Conservation (phyloP, 2,888 invertebrate genomes). For the Neoitamus cyanurus region DNA sequence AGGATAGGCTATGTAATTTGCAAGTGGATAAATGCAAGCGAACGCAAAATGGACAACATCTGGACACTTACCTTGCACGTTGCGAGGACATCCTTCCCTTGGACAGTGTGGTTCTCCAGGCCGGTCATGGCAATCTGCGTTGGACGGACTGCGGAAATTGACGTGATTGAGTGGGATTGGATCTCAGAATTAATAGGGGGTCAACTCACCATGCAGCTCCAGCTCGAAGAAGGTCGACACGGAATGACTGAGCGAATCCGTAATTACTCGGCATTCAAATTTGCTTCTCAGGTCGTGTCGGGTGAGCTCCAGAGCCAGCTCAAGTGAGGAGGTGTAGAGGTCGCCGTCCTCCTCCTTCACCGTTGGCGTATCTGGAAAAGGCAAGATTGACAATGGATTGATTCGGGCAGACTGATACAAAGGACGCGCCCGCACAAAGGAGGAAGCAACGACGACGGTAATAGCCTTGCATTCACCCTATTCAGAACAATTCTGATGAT, state of each 20-base stretch:
- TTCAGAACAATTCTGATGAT: background rate
- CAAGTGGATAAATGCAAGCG: background rate
- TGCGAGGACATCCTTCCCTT: constrained; percentile 82
- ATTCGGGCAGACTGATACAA: constrained; percentile 15
- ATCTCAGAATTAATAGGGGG: background rate
- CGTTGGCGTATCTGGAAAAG: constrained; percentile 69
- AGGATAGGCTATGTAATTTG: background rate
- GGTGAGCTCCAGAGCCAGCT: constrained; percentile 72
- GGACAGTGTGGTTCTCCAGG: constrained; percentile 81
- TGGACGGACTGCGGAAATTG: constrained; percentile 77
- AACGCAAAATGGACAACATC: background rate
- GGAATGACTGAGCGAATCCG: constrained; percentile 70
- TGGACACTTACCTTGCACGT: constrained; percentile 70
- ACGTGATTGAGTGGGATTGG: constrained; percentile 35
- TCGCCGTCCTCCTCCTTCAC: constrained; percentile 69
- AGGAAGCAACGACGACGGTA: background rate
- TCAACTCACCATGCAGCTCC: constrained; percentile 76
- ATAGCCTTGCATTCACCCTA: constrained; percentile 19
- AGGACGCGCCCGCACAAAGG: background rate
- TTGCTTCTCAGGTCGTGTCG: constrained; percentile 76
- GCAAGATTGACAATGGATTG: constrained; percentile 42
- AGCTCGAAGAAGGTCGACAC: constrained; percentile 64
- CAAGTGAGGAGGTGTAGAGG: constrained; percentile 74
- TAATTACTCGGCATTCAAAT: constrained; percentile 77
- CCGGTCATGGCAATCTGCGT: constrained; percentile 80